phyloP scores from a whole-genome alignment of 2,797 vertebrate genomes.

The Epinephelus malabaricus region DNA sequence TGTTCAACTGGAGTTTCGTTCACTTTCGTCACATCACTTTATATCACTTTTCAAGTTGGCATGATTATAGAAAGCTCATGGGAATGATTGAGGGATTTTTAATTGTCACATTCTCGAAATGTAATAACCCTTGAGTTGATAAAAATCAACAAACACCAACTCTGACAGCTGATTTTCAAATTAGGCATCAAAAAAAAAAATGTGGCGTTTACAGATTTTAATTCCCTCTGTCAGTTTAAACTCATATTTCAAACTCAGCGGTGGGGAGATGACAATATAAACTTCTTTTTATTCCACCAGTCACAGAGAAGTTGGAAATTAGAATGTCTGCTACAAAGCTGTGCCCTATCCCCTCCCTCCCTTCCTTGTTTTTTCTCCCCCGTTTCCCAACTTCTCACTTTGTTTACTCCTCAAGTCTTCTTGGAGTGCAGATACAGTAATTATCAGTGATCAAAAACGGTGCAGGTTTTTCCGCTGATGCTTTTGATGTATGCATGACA shows the following conservation, averaged over 20 bases:
- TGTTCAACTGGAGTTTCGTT: conserved; percentile 24
- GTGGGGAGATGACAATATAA: conserved; percentile 81
- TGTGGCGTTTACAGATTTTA: conserved; percentile 83
- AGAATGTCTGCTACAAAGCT: conserved; percentile 75
- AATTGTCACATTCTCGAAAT: conserved; percentile 86
- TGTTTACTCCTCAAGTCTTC: conserved; percentile 81
- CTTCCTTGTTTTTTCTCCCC: conserved; percentile 30
- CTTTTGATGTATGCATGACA: conserved; percentile 73
- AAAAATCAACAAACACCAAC: conserved; percentile 87
- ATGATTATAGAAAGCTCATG: conserved; percentile 49
- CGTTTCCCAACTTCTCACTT: conserved; percentile 65
- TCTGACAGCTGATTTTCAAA: conserved; percentile 85
- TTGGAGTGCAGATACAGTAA: conserved; percentile 83
- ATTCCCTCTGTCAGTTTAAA: conserved; percentile 87
- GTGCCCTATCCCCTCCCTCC: background rate
- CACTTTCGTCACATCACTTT: conserved; percentile 42
- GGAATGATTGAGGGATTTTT: conserved; percentile 85
- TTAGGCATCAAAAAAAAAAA: conserved; percentile 74
- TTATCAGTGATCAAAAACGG: conserved; percentile 88
- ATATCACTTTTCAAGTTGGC: conserved; percentile 44
- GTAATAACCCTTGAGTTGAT: conserved; percentile 86
- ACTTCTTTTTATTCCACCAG: conserved; percentile 80
- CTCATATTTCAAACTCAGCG: conserved; percentile 81
- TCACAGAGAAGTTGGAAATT: conserved; percentile 81
- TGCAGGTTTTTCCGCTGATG: conserved; percentile 70